Evolutionary conservation across 2,113 vertebrate genomes (phyloP), one percentile per base, ranked within the genome.

Genomic region (Canis aureus): DNA sequence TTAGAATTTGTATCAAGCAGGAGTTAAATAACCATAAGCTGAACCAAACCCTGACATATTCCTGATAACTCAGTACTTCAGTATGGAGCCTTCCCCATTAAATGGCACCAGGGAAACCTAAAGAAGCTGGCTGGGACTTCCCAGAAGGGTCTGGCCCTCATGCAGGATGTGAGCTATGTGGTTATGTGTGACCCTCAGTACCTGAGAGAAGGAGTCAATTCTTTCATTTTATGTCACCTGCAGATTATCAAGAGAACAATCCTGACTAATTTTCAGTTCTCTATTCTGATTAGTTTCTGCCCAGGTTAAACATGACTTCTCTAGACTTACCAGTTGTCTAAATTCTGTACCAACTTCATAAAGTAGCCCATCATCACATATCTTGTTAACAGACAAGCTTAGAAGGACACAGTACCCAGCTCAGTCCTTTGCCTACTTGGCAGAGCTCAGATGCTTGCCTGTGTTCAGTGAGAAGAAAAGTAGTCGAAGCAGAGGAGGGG

Each of bases 241-340:
- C 59, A 91, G 71, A 91, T 19, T 38, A 74, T 67, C 49, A 80
- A 66, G 15, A 78, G 43, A 81, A 66, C 55, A 71, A 53, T 17
- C 25, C 25, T 53, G 27, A 60, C 80, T 59, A 80, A 93, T 74
- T 88, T 91, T 85, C 64, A 76, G n/a, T 71, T 93, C 81, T 89
- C 57, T 78, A 79, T 67, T 78, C 74, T 57, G 27, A 91, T 85
- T 59, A 59, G 82, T 64, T 94, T 84, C 89, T 84, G 15, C 71
- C 25, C 59, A 29, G 10, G 80, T 17, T 94, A 79, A 64, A 23
- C 43, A 62, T 29, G 69, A 92, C 38, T 53, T 59, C 55, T 96
- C 51, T 57, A 29, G 81, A 81, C 57, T 43, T 49, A 89, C 25
- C 27, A 51, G n/a, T 53, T 85, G 64, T 69, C 35, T 62, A 74